These are phyloP conservation scores for Neoniphon sammara DNA, from an alignment of 2,797 vertebrate genomes.

Conservation along the genomic window DNA sequence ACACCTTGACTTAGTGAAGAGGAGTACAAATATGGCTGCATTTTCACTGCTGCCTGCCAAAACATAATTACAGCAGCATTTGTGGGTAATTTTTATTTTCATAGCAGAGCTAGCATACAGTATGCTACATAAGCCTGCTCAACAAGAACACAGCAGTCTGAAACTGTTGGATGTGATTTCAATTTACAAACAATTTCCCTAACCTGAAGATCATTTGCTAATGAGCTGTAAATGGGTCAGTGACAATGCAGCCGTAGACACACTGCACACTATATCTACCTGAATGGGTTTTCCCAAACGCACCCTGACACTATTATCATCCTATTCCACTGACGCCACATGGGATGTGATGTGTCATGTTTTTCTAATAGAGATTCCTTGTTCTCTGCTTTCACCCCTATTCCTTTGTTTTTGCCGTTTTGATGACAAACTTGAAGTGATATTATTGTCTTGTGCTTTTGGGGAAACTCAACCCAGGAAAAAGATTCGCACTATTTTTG, in stretches of 20 bases:
- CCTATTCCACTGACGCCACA: neutral
- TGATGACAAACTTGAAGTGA: constrained; percentile 15
- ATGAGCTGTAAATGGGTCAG: constrained; percentile 39
- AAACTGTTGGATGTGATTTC: too few species aligned
- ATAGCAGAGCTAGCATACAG: too few species aligned
- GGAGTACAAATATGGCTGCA: constrained; percentile 29
- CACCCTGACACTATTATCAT: constrained; percentile 46
- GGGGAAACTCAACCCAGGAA: constrained; percentile 38
- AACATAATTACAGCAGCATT: too few species aligned
- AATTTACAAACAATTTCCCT: neutral
- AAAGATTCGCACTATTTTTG: neutral
- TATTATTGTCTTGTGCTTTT: constrained; percentile 43
- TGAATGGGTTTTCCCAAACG: constrained; percentile 38
- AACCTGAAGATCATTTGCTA: constrained; percentile 24
- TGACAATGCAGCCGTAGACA: constrained; percentile 50
- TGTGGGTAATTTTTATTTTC: too few species aligned
- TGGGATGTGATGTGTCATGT: constrained; percentile 32
- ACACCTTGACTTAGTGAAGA: constrained; percentile 11
- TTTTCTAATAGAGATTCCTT: constrained; percentile 2
- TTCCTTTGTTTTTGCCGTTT: constrained; percentile 19
- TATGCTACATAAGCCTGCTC: neutral
- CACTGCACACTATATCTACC: constrained; percentile 27
- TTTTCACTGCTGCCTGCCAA: constrained; percentile 35
- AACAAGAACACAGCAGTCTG: too few species aligned
- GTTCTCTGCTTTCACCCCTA: neutral